Evolutionary conservation across 2,797 vertebrate species (phyloP), one percentile per base, ranked within the genome.

Genomic region (Todus mexicanus): DNA sequence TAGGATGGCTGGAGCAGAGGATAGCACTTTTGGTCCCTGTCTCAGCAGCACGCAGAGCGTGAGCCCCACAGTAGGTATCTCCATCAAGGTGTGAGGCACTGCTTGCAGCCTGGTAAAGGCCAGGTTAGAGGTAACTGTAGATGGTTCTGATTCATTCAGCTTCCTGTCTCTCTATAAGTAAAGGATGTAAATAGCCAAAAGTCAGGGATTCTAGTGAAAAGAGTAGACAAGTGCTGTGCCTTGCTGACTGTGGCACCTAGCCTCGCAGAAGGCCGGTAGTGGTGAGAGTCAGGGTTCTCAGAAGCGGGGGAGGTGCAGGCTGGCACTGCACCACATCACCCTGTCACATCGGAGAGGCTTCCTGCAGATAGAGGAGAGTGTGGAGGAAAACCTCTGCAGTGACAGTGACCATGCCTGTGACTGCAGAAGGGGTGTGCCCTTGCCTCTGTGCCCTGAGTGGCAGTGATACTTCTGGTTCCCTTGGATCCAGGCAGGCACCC

Each of bases 191-290:
- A 95, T 95, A 96, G 90, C 94, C 94, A 59, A 89, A 94, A 95
- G 86, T 59, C 8, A 72, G 89, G 94, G 95, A 97, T 98, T 96
- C 96, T 93, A 97, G 51, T 75, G 93, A 96, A 97, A 95, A 94
- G 94, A 92, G 92, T 94, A 86, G 88, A 93, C 91, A 94, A 87
- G 91, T 95, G 95, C 53, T 11, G 11, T 95, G 76, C 86, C 79
- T 88, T 48, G n/a, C 86, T 45, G 87, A 66, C 90, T 76, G 77
- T 26, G 77, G 90, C 68, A 33, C 91, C 84, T 33, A 37, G 94
- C 88, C 98, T 98, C 98, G 97, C 92, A 87, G 98, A 98, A 98
- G 91, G 97, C 97, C 98, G 98, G 98, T 98, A 97, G 98, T 98
- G 98, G 98, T 97, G 90, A 96, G 84, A 94, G 81, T 95, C 15